Base-by-base conservation (phyloP, 2,888 invertebrate species). In the Andrena camellia region DNA sequence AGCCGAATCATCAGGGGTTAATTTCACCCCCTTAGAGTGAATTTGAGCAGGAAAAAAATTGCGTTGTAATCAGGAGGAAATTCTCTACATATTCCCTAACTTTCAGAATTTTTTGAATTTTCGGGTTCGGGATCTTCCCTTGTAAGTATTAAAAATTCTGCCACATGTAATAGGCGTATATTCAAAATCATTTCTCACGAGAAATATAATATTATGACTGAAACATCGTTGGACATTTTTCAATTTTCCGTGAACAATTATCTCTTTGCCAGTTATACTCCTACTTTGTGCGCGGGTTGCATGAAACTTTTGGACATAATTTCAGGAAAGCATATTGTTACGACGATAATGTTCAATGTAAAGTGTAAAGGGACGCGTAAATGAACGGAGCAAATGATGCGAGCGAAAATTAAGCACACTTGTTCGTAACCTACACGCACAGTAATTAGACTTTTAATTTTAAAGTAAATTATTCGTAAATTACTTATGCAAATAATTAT, bases 401-500 rank as follows among this genome's bases (percentile, higher is more conserved):
- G 67, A 26, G 62, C n/a, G 48, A 54, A 71, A 71, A 68, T 68
- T 42, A 57, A 63, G 31, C 63, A 54, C 33, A 42, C 63, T 31
- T 50, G 48, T 67, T 59, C 64, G 64, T 26, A 69, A 31, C 26
- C 7, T 20, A 52, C 29, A 6, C 7, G 10, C 17, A n/a, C 29
- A 29, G 68, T 71, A 78, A 84, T 81, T 70, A 79, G 74, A 64
- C 70, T 86, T 87, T 87, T 86, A 82, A 86, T 82, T 86, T 80
- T 59, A 35, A 80, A 70, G 72, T 78, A 87, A 87, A 87, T 86
- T 85, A 76, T 86, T 78, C 82, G 82, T 75, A 20, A 87, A 85
- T 85, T 87, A 86, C 84, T 80, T 80, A 57, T 78, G 64, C 82
- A 75, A 75, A 52, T 66, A 70, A 42, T 67, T 59, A 70, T 73